Conservation (phyloP, 2,888 invertebrate species). For the Drosophila vallismaia region DNA sequence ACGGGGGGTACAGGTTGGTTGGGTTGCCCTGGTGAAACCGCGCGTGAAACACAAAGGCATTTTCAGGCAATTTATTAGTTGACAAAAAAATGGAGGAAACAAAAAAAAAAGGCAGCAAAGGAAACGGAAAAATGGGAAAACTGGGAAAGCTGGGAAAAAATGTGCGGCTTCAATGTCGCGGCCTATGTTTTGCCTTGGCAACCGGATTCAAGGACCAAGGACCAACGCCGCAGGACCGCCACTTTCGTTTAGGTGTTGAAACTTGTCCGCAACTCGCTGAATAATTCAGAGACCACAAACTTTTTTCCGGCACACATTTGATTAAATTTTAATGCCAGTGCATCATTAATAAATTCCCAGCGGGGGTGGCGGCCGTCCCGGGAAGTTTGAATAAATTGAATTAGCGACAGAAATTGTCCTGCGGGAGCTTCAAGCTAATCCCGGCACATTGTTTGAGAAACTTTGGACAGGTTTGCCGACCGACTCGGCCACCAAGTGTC, state of each 20-base stretch:
- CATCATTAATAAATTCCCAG: slow-evolving; percentile 81
- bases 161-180: slow-evolving; percentile 44
- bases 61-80: slow-evolving; percentile 75
- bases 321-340: slow-evolving; percentile 82
- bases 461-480: slow-evolving; percentile 45
- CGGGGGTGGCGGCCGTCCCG: slow-evolving; percentile 21
- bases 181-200: slow-evolving; percentile 20
- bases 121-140: slow-evolving; percentile 23
- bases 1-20: slow-evolving; percentile 42
- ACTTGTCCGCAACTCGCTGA: slow-evolving; percentile 73
- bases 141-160: slow-evolving; percentile 40
- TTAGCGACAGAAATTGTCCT: slow-evolving; percentile 47
- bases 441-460: slow-evolving; percentile 47
- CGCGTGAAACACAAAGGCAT: slow-evolving; percentile 76
- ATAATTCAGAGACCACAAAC: slow-evolving; percentile 64
- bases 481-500: slow-evolving; percentile 32
- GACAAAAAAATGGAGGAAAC: slow-evolving; percentile 42
- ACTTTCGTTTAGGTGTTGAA: slow-evolving; percentile 62
- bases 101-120: slow-evolving; percentile 21
- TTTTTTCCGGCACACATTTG: slow-evolving; percentile 67
- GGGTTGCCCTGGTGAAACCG: slow-evolving; percentile 68
- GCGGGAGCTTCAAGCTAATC: slow-evolving; percentile 33
- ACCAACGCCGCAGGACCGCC: slow-evolving; percentile 3
- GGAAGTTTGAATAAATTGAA: slow-evolving; percentile 69
- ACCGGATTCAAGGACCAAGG: slow-evolving; percentile 21